Evolutionary conservation across 2,888 invertebrate species (phyloP).

Genomic region (Bimastos eiseni): DNA sequence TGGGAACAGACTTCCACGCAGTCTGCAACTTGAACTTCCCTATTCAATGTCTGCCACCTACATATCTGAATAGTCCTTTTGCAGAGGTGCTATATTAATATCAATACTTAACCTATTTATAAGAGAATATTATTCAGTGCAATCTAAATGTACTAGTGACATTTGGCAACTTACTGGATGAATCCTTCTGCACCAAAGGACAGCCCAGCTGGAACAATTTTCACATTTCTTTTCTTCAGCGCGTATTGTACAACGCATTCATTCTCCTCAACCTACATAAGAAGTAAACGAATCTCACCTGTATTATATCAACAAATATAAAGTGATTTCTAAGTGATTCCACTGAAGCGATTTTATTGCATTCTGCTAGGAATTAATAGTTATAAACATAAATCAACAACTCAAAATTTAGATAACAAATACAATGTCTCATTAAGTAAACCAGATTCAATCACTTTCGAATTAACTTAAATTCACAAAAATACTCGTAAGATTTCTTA

Average conservation of each 20-base stretch:
- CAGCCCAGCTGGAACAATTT: slow-evolving; percentile 87
- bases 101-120: too few relatives aligned
- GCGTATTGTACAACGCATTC: slow-evolving; percentile 96
- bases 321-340: not conserved
- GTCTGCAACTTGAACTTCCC: too few relatives aligned
- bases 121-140: not conserved
- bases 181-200: slow-evolving; percentile 96
- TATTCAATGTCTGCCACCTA: too few relatives aligned
- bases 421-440: too few relatives aligned
- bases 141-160: not conserved
- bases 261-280: slow-evolving; percentile 87
- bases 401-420: not conserved
- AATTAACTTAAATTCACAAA: too few relatives aligned
- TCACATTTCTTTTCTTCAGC: slow-evolving; percentile 83
- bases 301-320: not conserved
- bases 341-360: not conserved
- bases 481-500: not conserved
- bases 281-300: not conserved
- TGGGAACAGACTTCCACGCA: too few relatives aligned
- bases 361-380: not conserved
- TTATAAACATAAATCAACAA: not conserved
- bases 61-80: too few relatives aligned
- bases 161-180: slow-evolving; percentile 69
- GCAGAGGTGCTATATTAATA: too few relatives aligned
- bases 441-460: too few relatives aligned